These are phyloP conservation scores for Styela clava DNA, from an alignment of 23 tunicate species.

Conservation along the genomic window DNA sequence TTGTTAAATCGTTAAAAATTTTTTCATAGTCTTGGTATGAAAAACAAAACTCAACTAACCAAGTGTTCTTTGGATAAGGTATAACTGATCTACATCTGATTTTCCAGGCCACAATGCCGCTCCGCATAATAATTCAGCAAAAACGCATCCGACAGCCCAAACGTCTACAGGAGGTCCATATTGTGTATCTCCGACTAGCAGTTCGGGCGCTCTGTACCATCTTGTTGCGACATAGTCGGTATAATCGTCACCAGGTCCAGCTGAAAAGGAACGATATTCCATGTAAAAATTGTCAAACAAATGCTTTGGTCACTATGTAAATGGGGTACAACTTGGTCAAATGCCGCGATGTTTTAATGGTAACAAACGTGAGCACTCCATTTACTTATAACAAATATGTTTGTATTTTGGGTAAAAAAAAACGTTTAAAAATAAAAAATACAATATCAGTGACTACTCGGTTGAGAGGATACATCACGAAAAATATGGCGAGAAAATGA, in stretches of 20 bases:
- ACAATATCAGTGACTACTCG: too few relatives aligned
- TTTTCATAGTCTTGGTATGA: too few relatives aligned
- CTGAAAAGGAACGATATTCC: constrained; percentile 42
- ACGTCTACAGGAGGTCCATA: constrained; percentile 99
- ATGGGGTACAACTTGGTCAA: not conserved
- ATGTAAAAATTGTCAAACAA: too few relatives aligned
- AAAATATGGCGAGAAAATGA: too few relatives aligned
- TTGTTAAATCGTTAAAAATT: too few relatives aligned
- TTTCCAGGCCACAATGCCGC: constrained; percentile 98
- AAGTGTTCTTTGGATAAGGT: constrained; percentile 87
- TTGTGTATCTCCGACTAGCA: constrained; percentile 96
- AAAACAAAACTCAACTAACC: constrained; percentile 68
- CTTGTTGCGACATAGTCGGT: constrained; percentile 99
- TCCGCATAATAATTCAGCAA: constrained; percentile 90
- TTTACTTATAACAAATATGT: too few relatives aligned
- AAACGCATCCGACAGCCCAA: constrained; percentile 98
- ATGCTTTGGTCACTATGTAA: not conserved
- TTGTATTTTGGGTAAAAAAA: too few relatives aligned
- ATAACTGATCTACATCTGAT: constrained; percentile 94
- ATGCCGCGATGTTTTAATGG: too few relatives aligned
- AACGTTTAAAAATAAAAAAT: too few relatives aligned
- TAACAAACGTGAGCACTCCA: too few relatives aligned
- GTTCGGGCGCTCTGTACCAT: constrained; percentile 97
- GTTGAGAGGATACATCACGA: too few relatives aligned
- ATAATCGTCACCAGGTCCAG: constrained; percentile 98